Percentiles rank a stretch among this genome's conserved stretches.
These are phyloP conservation scores for Pardosa pseudoannulata DNA, from an alignment of 2,888 invertebrate genomes.

Conservation along the genomic window DNA sequence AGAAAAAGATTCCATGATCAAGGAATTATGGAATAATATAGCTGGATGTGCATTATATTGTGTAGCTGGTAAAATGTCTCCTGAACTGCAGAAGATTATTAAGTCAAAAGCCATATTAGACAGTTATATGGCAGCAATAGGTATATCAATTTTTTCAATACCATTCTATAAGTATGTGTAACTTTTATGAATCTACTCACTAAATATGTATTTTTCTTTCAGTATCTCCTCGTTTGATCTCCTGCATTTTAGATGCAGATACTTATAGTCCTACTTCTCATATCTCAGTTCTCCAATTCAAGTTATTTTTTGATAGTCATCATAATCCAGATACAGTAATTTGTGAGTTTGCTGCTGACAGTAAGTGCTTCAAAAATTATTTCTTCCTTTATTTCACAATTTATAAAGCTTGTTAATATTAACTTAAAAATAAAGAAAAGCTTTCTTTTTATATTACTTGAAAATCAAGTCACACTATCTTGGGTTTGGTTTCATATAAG, in stretches of 20 bases:
- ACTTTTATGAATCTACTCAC: not conserved
- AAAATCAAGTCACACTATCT: no score
- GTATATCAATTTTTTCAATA: constrained; percentile 6
- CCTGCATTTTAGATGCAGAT: constrained; percentile 40
- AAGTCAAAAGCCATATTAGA: constrained; percentile 50
- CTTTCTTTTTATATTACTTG: no score
- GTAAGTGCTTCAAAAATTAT: constrained; percentile 31
- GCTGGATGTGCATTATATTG: constrained; percentile 46
- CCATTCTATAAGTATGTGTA: not conserved
- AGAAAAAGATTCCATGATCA: constrained; percentile 24
- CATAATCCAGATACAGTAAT: constrained; percentile 27
- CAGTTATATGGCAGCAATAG: constrained; percentile 59
- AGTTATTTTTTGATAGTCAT: constrained; percentile 25
- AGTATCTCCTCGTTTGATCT: constrained; percentile 49
- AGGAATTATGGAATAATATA: constrained; percentile 45
- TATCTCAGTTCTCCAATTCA: constrained; percentile 56
- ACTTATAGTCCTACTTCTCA: constrained; percentile 29
- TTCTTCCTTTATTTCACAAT: no score
- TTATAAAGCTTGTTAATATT: no score
- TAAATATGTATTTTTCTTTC: no score
- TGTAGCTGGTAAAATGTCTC: constrained; percentile 39
- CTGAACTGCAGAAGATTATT: constrained; percentile 57
- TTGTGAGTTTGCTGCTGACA: constrained; percentile 54
- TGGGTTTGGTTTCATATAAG: no score
- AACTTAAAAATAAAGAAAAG: no score